These are phyloP conservation scores for Etheostoma perlongum DNA, from an alignment of 2,797 vertebrate genomes.

Conservation along the genomic window DNA sequence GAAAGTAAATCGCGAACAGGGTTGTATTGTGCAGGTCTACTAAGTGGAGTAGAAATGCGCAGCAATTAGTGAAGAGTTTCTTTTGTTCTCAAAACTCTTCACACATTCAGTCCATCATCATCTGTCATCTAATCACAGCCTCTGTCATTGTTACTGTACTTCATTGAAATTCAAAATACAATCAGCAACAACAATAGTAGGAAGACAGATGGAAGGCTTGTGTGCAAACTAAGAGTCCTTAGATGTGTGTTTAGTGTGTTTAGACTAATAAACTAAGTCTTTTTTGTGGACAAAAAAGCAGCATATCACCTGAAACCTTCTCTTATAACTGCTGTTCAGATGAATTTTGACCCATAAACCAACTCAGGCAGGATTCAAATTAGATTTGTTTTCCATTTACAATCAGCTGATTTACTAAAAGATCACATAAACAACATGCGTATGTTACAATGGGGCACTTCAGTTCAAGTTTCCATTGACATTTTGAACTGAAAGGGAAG, in stretches of 20 bases:
- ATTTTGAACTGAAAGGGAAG: slow-evolving; percentile 36
- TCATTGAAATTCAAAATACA: slow-evolving; percentile 68
- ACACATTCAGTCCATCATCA: slow-evolving; percentile 31
- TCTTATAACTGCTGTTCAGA: background rate
- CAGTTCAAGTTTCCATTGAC: slow-evolving; percentile 16
- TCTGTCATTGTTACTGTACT: slow-evolving; percentile 16
- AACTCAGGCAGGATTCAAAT: background rate
- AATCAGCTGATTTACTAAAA: background rate
- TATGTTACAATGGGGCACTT: background rate
- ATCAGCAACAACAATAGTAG: slow-evolving; percentile 75
- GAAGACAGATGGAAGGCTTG: slow-evolving; percentile 58
- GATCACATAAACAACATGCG: background rate
- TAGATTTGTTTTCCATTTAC: background rate
- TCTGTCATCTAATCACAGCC: slow-evolving; percentile 39
- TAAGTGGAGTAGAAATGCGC: background rate
- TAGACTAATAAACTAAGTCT: no score
- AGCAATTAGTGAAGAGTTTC: background rate
- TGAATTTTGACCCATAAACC: background rate
- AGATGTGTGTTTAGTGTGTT: no score
- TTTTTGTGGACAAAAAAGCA: no score
- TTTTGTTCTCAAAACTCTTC: background rate
- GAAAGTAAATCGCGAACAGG: no score
- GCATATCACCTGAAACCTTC: background rate
- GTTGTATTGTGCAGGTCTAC: no score
- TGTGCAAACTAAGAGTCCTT: no score